Percentiles rank a stretch among this genome's conserved stretches.
phyloP scores from a whole-genome alignment of 2,113 vertebrate genomes.

The Phycodurus eques region DNA sequence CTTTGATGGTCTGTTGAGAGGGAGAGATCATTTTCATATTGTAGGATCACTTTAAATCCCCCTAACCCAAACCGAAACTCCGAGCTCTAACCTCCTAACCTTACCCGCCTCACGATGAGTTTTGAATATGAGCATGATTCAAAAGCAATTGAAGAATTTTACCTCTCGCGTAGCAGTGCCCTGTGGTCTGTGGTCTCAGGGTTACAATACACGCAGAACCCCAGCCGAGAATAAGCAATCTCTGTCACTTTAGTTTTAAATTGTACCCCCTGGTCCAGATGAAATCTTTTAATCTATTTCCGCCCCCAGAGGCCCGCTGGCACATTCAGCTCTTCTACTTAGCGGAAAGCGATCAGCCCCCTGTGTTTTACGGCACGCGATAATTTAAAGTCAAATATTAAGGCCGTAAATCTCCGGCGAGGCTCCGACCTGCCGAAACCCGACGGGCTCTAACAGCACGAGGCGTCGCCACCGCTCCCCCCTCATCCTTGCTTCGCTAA shows the following conservation, averaged over 20 bases:
- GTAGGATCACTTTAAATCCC: not conserved
- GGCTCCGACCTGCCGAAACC: conserved; percentile 30
- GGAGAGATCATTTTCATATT: not conserved
- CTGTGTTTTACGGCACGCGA: conserved; percentile 11
- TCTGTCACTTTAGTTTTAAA: conserved; percentile 3
- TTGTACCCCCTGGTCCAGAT: not conserved
- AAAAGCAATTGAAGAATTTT: no score
- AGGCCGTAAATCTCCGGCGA: conserved; percentile 13
- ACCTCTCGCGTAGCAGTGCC: no score
- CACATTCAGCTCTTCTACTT: conserved; percentile 8
- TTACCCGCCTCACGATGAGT: no score
- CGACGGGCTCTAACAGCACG: conserved; percentile 30
- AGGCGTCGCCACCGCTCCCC: conserved; percentile 19
- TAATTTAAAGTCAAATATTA: conserved; percentile 40
- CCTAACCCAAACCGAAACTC: not conserved
- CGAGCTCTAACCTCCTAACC: no score
- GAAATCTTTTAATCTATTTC: conserved; percentile 3
- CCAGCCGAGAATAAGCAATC: not conserved
- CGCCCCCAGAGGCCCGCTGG: not conserved
- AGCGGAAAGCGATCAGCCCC: conserved; percentile 7
- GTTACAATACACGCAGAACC: not conserved
- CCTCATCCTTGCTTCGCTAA: conserved; percentile 35
- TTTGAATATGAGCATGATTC: no score
- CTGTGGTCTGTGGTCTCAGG: not conserved
- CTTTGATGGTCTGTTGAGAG: conserved; percentile 79